Evolutionary conservation across 2,888 invertebrate species (phyloP).

Genomic region (Drosophila falleni): DNA sequence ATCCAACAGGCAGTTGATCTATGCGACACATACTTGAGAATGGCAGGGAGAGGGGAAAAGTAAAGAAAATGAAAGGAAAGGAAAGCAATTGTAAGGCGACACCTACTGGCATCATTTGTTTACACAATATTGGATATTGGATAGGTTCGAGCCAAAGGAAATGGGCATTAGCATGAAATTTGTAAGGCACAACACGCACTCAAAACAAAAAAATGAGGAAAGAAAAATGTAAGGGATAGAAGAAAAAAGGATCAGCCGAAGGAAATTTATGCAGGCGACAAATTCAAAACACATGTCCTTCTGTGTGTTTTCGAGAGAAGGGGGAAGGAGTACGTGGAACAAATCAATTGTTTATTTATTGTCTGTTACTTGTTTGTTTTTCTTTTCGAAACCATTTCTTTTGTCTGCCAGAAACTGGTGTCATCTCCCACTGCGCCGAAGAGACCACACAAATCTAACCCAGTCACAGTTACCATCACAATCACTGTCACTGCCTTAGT

Average conservation of each 20-base stretch:
- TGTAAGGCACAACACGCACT: slow-evolving; percentile 79
- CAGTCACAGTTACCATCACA: slow-evolving; percentile 21
- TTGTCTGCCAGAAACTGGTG: slow-evolving; percentile 31
- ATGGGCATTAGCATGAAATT: slow-evolving; percentile 76
- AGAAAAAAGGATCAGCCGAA: slow-evolving; percentile 56
- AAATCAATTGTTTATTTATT: slow-evolving; percentile 77
- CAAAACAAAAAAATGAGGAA: slow-evolving; percentile 22
- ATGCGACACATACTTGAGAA: slow-evolving; percentile 65
- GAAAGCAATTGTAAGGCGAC: slow-evolving; percentile 65
- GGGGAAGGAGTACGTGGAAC: slow-evolving; percentile 40
- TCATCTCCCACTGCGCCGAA: slow-evolving; percentile 36
- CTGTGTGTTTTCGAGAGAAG: slow-evolving; percentile 3
- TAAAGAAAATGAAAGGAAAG: slow-evolving; percentile 14
- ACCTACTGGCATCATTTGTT: slow-evolving; percentile 78
- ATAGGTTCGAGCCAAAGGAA: slow-evolving; percentile 62
- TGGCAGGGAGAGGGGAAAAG: slow-evolving; percentile 1
- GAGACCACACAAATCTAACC: slow-evolving; percentile 55
- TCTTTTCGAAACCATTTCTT: slow-evolving; percentile 41
- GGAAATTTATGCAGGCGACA: slow-evolving; percentile 77
- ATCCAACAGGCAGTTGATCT: slow-evolving; percentile 72
- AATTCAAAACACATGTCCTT: slow-evolving; percentile 78
- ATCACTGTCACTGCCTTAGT: slow-evolving; percentile 26
- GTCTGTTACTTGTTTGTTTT: slow-evolving; percentile 74
- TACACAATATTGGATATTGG: slow-evolving; percentile 79
- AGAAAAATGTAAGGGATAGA: slow-evolving; percentile 25